phyloP scores from a whole-genome alignment of 2,888 invertebrate species.

The Therioaphis trifolii region DNA sequence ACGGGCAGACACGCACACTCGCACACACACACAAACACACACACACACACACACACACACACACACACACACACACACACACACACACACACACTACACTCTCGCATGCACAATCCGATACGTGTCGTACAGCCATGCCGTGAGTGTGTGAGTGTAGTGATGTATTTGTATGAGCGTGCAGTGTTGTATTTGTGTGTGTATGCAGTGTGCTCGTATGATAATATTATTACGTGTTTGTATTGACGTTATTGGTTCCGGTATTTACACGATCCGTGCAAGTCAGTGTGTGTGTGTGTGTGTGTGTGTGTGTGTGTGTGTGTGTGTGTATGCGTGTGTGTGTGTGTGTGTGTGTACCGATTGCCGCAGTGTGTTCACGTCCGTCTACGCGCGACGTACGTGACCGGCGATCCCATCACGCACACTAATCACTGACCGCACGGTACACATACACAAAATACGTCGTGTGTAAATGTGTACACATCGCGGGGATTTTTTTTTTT shows the following conservation, averaged over 20 bases:
- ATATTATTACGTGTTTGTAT: slow-evolving; percentile 44
- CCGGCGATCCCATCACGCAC: slow-evolving; percentile 39
- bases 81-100: background rate
- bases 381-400: slow-evolving; percentile 48
- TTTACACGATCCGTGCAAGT: slow-evolving; percentile 1
- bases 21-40: too few species aligned
- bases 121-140: background rate
- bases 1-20: slow-evolving; percentile 3
- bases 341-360: background rate
- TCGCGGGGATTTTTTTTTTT: background rate
- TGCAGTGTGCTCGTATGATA: background rate
- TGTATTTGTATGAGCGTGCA: too few species aligned
- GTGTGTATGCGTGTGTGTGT: background rate
- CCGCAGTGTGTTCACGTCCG: slow-evolving; percentile 5
- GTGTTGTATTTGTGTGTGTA: background rate
- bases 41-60: background rate
- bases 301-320: background rate
- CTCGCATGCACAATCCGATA: background rate
- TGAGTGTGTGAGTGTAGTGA: background rate
- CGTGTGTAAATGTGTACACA: background rate
- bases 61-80: background rate
- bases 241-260: slow-evolving; percentile 60
- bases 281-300: background rate
- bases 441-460: background rate
- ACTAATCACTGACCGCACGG: slow-evolving; percentile 49